These are phyloP conservation scores for Montipora cactus DNA, from an alignment of 64 coral and sea anemone species.

Conservation along the genomic window DNA sequence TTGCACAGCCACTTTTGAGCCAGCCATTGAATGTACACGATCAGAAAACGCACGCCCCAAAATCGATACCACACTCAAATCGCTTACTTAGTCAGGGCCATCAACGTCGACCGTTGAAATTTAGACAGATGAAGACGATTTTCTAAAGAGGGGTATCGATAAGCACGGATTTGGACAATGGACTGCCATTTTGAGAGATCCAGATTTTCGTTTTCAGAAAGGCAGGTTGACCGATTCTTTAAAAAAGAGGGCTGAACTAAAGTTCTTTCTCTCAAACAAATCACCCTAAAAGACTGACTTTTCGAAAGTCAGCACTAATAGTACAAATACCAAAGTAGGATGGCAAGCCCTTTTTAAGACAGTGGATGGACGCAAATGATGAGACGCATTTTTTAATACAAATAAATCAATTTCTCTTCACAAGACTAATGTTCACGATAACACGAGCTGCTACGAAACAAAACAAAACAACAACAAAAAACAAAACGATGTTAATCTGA, in stretches of 20 bases:
- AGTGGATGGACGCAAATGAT: no score
- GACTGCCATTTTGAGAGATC: conserved; percentile 29
- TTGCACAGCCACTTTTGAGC: neutral
- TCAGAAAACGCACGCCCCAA: neutral
- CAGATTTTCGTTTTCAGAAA: conserved; percentile 31
- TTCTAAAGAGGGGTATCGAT: conserved; percentile 8
- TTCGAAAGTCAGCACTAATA: no score
- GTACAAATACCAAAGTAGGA: no score
- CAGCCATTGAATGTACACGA: neutral
- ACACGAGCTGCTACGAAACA: no score
- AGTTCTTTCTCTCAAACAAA: neutral
- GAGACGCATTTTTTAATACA: no score
- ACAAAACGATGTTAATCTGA: no score
- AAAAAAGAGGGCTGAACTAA: neutral
- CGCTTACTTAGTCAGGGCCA: neutral
- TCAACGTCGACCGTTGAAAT: neutral
- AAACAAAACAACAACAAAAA: no score
- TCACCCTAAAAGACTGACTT: no score
- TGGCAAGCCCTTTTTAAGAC: no score
- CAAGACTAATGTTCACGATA: no score
- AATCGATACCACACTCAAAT: neutral
- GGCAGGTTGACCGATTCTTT: conserved; percentile 43
- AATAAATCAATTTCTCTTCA: no score
- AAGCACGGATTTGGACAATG: conserved; percentile 62
- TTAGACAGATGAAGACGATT: conserved; percentile 44